Evolutionary conservation across 2,888 invertebrate genomes (phyloP).

Genomic region (Clitarchus hookeri): DNA sequence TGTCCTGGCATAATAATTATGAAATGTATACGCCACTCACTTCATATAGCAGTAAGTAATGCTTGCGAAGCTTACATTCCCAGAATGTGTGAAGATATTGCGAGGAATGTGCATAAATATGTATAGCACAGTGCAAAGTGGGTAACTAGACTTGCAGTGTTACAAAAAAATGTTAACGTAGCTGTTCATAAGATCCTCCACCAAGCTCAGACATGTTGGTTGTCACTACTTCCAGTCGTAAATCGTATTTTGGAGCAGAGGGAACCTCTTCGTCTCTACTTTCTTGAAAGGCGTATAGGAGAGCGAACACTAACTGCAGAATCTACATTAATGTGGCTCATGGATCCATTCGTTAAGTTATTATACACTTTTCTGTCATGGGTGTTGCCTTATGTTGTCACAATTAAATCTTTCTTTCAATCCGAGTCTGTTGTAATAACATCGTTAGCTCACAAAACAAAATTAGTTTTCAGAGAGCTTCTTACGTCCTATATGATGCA

Average conservation of each 20-base stretch:
- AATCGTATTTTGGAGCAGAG: not conserved
- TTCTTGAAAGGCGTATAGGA: not conserved
- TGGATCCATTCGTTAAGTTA: not conserved
- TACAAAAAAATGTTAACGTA: not conserved
- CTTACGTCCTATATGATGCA: not conserved
- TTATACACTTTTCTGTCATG: not conserved
- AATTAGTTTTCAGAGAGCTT: not conserved
- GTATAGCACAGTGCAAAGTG: not conserved
- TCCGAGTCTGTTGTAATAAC: not conserved
- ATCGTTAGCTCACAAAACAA: not conserved
- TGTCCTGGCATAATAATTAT: not conserved
- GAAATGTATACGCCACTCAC: not conserved
- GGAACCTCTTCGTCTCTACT: not conserved
- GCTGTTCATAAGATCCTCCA: not conserved
- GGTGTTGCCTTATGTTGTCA: not conserved
- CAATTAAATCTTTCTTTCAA: not conserved
- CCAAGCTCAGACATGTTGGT: not conserved
- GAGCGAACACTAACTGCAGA: not conserved
- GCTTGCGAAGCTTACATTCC: too few species aligned
- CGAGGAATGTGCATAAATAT: not conserved
- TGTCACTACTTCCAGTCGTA: not conserved
- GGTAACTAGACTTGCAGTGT: not conserved
- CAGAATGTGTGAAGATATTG: too few species aligned
- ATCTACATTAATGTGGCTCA: not conserved
- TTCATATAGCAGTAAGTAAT: not conserved